phyloP scores from a whole-genome alignment of 2,797 vertebrate species.

The Pseudopleuronectes americanus region DNA sequence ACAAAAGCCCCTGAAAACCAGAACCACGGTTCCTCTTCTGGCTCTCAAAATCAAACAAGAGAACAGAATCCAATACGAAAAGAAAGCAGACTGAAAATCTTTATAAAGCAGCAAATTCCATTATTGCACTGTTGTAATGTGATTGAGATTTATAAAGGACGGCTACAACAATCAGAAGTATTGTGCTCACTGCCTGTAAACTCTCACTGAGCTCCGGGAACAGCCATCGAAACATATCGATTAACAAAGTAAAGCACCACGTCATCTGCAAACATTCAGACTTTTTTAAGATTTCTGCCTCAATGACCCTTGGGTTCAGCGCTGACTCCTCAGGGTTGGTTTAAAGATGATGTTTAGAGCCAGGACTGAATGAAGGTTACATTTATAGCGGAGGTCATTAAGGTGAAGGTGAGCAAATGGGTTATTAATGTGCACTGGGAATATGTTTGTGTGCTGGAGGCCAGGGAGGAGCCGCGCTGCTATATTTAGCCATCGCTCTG shows the following conservation, averaged over 20 bases:
- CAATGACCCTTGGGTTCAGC: neutral
- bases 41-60: too few species aligned
- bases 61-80: neutral
- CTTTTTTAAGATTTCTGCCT: too few species aligned
- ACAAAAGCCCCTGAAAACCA: too few species aligned
- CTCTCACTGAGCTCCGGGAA: neutral
- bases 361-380: slow-evolving; percentile 21
- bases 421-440: slow-evolving; percentile 25
- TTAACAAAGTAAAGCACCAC: slow-evolving; percentile 11
- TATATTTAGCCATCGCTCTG: slow-evolving; percentile 78
- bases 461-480: slow-evolving; percentile 23
- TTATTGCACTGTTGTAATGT: too few species aligned
- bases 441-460: neutral
- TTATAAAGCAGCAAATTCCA: slow-evolving; percentile 2
- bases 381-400: slow-evolving; percentile 29
- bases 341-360: slow-evolving; percentile 15
- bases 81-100: neutral
- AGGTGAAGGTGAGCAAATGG: slow-evolving; percentile 39
- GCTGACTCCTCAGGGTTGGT: slow-evolving; percentile 1
- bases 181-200: slow-evolving; percentile 5
- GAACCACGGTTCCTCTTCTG: too few species aligned
- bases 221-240: slow-evolving; percentile 22
- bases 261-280: slow-evolving; percentile 2
- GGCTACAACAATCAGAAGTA: slow-evolving; percentile 1
- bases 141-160: slow-evolving; percentile 11